phyloP scores from a whole-genome alignment of 2,113 vertebrate genomes.

The Callionymus lyra region DNA sequence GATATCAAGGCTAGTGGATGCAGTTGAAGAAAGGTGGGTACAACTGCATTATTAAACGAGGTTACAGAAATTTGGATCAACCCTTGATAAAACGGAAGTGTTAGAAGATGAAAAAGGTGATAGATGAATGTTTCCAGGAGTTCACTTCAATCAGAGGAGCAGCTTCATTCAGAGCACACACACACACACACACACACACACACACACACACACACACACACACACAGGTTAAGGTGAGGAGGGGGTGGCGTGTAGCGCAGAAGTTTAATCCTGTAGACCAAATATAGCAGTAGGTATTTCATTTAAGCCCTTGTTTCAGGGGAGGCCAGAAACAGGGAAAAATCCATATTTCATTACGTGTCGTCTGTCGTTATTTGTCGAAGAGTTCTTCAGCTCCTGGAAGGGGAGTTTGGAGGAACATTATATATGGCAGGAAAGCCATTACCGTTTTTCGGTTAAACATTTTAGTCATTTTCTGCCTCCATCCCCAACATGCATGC shows the following conservation, averaged over 20 bases:
- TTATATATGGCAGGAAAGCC: neutral
- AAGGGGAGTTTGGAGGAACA: conserved; percentile 1
- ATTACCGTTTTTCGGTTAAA: too few species aligned
- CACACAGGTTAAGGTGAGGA: conserved; percentile 3
- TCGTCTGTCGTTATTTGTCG: conserved; percentile 40
- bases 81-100: conserved; percentile 6
- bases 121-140: conserved; percentile 33
- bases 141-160: conserved; percentile 23
- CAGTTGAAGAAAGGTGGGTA: too few species aligned
- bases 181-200: conserved; percentile 17
- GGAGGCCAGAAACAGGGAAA: conserved; percentile 47
- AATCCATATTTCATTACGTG: conserved; percentile 71
- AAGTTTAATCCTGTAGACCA: conserved; percentile 59
- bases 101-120: conserved; percentile 30
- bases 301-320: conserved; percentile 66
- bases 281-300: conserved; percentile 61
- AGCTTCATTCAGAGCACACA: conserved; percentile 28
- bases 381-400: conserved; percentile 8
- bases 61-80: too few species aligned
- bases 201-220: conserved; percentile 7
- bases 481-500: neutral
- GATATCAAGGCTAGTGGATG: too few species aligned
- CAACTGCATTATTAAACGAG: too few species aligned
- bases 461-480: conserved; percentile 4
- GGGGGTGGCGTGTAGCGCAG: conserved; percentile 17